phyloP scores from a whole-genome alignment of 23 tunicate genomes.

The Botrylloides violaceus region DNA sequence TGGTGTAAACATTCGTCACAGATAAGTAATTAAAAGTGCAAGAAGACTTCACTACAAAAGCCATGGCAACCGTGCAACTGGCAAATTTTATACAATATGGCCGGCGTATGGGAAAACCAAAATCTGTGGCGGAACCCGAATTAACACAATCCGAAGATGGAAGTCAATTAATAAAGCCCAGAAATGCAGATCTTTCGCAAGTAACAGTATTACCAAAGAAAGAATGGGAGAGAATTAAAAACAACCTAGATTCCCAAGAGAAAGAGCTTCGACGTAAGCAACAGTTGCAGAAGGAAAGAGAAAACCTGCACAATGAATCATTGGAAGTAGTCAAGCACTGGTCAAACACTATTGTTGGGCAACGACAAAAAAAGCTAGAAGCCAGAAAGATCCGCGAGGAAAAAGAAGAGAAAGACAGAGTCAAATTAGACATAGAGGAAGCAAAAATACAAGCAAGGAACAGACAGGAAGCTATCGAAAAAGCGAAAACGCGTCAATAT shows the following conservation, averaged over 20 bases:
- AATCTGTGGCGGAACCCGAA: constrained; percentile 1
- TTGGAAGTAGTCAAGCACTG: constrained; percentile 56
- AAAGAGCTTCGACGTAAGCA: constrained; percentile 36
- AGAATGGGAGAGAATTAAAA: constrained; percentile 81
- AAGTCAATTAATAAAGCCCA: neutral
- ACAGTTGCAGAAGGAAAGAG: constrained; percentile 24
- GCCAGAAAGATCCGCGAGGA: constrained; percentile 89
- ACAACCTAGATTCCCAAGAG: constrained; percentile 36
- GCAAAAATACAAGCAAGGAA: constrained; percentile 66
- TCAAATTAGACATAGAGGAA: constrained; percentile 69
- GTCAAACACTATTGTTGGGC: constrained; percentile 94
- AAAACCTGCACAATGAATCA: constrained; percentile 58
- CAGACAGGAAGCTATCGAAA: constrained; percentile 75
- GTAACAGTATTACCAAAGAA: constrained; percentile 63
- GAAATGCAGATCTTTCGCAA: constrained; percentile 34
- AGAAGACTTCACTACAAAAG: neutral
- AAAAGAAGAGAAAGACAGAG: constrained; percentile 73
- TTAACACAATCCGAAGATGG: neutral
- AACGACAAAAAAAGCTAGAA: constrained; percentile 67
- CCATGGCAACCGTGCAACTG: constrained; percentile 90
- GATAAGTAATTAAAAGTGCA: no score
- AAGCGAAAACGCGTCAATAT: constrained; percentile 82
- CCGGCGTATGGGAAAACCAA: constrained; percentile 62
- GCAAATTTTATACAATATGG: constrained; percentile 93
- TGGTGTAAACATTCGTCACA: no score